Percentiles rank a stretch among this genome's conserved stretches.
Conservation (phyloP, 1,140 invertebrate species). For the Meloidogyne floridensis region DNA sequence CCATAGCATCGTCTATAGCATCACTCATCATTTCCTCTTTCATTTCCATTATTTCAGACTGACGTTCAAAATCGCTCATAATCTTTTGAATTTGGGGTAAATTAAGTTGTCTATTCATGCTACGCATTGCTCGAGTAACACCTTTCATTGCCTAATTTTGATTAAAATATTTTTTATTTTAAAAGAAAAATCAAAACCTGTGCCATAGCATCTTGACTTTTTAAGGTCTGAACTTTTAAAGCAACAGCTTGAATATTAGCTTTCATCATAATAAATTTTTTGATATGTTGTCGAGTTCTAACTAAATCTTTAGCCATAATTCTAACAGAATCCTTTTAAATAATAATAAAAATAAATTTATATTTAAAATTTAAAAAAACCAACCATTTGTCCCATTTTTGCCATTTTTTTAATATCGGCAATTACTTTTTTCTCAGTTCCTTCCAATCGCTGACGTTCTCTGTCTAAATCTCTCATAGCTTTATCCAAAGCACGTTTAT, state of each 20-base stretch:
- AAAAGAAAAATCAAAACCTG: conserved; percentile 68
- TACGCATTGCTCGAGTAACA: conserved; percentile 95
- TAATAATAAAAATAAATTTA: conserved; percentile 13
- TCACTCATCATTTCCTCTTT: conserved; percentile 99
- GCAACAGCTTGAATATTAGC: conserved; percentile 99
- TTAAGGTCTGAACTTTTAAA: conserved; percentile 94
- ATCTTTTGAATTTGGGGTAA: conserved; percentile 99
- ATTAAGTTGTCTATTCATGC: conserved; percentile 94
- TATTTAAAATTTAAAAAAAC: background rate
- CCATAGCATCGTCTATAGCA: conserved; percentile 98
- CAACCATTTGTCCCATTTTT: conserved; percentile 97
- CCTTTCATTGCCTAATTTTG: conserved; percentile 85
- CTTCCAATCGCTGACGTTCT: conserved; percentile 91
- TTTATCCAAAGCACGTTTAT: conserved; percentile 96
- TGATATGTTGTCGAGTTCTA: conserved; percentile 86
- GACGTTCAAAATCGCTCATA: conserved; percentile 97
- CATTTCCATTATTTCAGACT: conserved; percentile 99
- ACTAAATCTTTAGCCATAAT: conserved; percentile 99
- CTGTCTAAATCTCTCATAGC: conserved; percentile 82
- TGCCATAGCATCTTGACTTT: conserved; percentile 98
- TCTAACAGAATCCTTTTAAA: conserved; percentile 90
- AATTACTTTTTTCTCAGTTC: conserved; percentile 98
- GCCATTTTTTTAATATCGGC: conserved; percentile 98
- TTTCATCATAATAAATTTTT: conserved; percentile 99
- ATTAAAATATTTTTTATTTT: conserved; percentile 26